These are phyloP conservation scores for Atherinosoma microstoma DNA, from an alignment of 2,797 vertebrate genomes.

Conservation along the genomic window DNA sequence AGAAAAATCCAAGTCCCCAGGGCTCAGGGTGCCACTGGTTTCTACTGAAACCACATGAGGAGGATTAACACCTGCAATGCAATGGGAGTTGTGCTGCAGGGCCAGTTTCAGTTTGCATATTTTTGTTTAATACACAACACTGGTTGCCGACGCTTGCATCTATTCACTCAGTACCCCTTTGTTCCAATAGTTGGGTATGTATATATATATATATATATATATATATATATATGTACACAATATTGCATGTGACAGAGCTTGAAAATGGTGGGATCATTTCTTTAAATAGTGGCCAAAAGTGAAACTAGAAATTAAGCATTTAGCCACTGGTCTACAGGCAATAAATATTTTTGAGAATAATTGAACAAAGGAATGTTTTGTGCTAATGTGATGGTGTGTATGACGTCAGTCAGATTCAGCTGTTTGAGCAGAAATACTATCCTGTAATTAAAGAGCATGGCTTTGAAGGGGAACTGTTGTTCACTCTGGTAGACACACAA, in stretches of 20 bases:
- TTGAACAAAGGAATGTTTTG: constrained; percentile 22
- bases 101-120: not conserved
- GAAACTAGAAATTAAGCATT: constrained; percentile 11
- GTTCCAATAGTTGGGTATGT: too few species aligned
- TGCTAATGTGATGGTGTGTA: constrained; percentile 34
- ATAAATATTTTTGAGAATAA: constrained; percentile 31
- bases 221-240: not conserved
- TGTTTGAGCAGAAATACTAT: constrained; percentile 29
- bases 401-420: constrained; percentile 36
- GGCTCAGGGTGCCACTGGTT: constrained; percentile 25
- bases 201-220: too few species aligned
- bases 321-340: constrained; percentile 10
- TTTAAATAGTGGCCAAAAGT: too few species aligned
- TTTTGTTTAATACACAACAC: not conserved
- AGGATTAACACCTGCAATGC: constrained; percentile 43
- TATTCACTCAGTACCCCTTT: not conserved
- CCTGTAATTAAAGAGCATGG: constrained; percentile 26
- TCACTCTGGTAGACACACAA: constrained; percentile 7
- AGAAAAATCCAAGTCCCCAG: constrained; percentile 34
- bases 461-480: constrained; percentile 5
- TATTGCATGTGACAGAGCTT: not conserved
- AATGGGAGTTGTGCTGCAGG: constrained; percentile 6
- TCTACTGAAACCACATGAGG: constrained; percentile 45
- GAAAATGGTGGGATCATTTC: not conserved
- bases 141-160: not conserved